A percentile compares a stretch with the other conserved stretches of the same genome.
phyloP scores from a whole-genome alignment of 2,888 invertebrate species.

The Melikaiella ostensackeni region DNA sequence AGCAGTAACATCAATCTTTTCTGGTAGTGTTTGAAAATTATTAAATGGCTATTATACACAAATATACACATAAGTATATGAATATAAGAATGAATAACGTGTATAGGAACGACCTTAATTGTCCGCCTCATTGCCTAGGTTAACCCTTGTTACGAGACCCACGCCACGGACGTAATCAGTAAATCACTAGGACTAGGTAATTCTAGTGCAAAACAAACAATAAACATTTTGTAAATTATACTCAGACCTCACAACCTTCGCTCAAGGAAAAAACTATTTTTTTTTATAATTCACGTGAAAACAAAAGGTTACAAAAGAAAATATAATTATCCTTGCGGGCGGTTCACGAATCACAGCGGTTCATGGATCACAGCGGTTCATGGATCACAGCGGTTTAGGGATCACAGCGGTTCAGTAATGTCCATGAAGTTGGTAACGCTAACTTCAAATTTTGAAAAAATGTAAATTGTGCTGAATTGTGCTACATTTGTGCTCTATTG shows the following conservation, averaged over 20 bases:
- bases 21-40: not conserved
- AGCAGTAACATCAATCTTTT: not conserved
- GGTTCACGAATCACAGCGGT: too few species aligned
- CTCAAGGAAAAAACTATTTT: not conserved
- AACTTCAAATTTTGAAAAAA: too few species aligned
- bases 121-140: slow-evolving; percentile 60
- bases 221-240: not conserved
- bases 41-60: not conserved
- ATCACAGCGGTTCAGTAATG: too few species aligned
- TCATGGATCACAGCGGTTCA: too few species aligned
- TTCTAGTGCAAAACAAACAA: not conserved
- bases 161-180: slow-evolving; percentile 27
- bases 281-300: not conserved
- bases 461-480: too few species aligned
- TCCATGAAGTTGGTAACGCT: too few species aligned
- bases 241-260: not conserved
- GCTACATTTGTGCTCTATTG: too few species aligned
- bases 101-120: slow-evolving; percentile 58
- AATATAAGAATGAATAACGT: slow-evolving; percentile 2
- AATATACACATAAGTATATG: not conserved
- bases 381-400: too few species aligned
- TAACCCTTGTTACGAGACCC: slow-evolving; percentile 54
- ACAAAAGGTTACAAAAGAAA: not conserved
- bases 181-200: slow-evolving; percentile 15
- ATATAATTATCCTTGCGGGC: too few species aligned